Evolutionary conservation across 2,888 invertebrate genomes (phyloP), one percentile per base, ranked within the genome.

Genomic region (Trissolcus japonicus): DNA sequence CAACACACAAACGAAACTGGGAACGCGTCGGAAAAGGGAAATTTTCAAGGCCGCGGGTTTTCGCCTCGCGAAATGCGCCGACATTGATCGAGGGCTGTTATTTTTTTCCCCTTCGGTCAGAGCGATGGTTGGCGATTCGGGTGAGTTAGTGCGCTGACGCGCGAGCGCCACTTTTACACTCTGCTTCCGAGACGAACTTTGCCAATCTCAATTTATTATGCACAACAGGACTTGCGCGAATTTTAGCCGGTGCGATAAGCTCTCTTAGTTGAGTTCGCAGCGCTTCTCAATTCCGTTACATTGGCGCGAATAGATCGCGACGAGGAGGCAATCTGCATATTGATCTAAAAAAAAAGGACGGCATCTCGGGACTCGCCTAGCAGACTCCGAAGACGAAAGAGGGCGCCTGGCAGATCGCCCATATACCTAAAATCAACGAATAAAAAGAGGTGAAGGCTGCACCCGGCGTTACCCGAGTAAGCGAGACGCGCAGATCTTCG

Each of bases 251-350:
- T 53, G 71, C 78, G 81, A 81, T 81, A 81, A 83, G 76, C 78
- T 66, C 35, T 35, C 74, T 76, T 62, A 81, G 80, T 80, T 78
- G 79, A 80, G 77, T 80, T 79, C 72, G 73, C 71, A 60, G 80
- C 76, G 79, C 80, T 82, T 80, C 82, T 79, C 83, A 81, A 82
- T 85, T 85, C 81, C 82, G 82, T 83, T 82, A 84, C 83, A 85
- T 84, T 82, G 83, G 82, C 80, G 83, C 82, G 84, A 83, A 82
- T 83, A 73, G 78, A 73, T 76, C 80, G 80, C 78, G 81, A 81
- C 82, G 83, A 82, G 80, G 80, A 81, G 83, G 82, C 82, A 84
- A 86, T 86, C 83, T 85, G 83, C 85, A 86, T 86, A 86, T 86
- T 84, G 86, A 86, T 86, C 84, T 84, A 63, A 65, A 25, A 25